These are phyloP conservation scores for Trachymyrmex cornetzi DNA, from an alignment of 1,140 invertebrate species.

Conservation along the genomic window DNA sequence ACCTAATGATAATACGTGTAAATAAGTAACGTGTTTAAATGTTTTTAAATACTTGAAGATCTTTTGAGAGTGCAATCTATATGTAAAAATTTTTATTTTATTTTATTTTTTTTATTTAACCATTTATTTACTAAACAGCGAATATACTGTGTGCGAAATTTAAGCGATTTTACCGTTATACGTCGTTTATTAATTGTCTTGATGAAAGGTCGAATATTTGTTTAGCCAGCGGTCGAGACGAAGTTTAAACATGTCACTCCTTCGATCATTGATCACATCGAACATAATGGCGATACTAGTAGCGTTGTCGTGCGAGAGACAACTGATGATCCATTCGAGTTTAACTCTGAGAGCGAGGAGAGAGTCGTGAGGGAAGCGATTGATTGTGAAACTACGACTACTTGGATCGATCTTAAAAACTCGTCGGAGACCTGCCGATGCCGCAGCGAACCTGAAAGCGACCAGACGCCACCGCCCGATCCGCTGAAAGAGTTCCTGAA, in stretches of 20 bases:
- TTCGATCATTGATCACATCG: slow-evolving; percentile 17
- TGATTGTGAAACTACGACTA: slow-evolving; percentile 34
- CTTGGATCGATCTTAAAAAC: slow-evolving; percentile 47
- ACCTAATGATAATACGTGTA: not conserved
- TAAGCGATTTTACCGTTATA: not conserved
- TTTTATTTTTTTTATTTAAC: not conserved
- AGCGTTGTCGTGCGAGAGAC: not conserved
- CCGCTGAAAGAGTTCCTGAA: slow-evolving; percentile 75
- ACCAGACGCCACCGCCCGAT: slow-evolving; percentile 51
- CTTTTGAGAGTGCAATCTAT: not conserved
- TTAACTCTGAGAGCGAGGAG: slow-evolving; percentile 26
- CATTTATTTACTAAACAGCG: not conserved
- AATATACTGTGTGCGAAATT: not conserved
- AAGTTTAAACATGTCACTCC: not conserved
- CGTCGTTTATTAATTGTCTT: not conserved
- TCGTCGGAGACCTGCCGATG: slow-evolving; percentile 59
- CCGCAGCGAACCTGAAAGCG: slow-evolving; percentile 39
- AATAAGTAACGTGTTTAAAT: not conserved
- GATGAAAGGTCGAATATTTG: not conserved
- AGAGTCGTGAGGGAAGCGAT: not conserved
- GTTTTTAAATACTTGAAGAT: not conserved
- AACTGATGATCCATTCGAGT: slow-evolving; percentile 43
- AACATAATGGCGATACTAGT: not conserved
- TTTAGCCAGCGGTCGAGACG: not conserved
- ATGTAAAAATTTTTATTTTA: no score